These are phyloP conservation scores for Phylloscopus collybita DNA, from an alignment of 2,797 vertebrate species.

Conservation along the genomic window DNA sequence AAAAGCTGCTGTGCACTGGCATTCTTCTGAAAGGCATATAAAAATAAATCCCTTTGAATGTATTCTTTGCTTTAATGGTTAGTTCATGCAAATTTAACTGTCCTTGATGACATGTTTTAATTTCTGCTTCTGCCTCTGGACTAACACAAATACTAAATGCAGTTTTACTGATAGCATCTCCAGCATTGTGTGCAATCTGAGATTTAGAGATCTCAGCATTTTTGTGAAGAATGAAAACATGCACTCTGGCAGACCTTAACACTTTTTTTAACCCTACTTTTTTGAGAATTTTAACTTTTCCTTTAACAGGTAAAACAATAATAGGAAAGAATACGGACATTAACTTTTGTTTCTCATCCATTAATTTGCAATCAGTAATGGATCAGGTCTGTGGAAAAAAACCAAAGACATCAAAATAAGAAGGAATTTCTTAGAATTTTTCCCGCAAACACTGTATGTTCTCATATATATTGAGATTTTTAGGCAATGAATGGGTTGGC, in stretches of 20 bases:
- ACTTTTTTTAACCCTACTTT: not conserved
- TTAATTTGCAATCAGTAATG: not conserved
- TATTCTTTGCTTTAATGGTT: conserved; percentile 34
- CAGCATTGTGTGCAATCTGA: not conserved
- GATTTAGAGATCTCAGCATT: not conserved
- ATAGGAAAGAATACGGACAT: not conserved
- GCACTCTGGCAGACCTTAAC: not conserved
- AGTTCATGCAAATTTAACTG: conserved; percentile 51
- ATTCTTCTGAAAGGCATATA: conserved; percentile 14
- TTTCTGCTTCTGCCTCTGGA: conserved; percentile 39
- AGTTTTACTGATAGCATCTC: not conserved
- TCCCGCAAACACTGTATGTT: not conserved
- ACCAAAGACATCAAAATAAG: not conserved
- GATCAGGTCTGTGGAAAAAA: not conserved
- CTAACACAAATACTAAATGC: not conserved
- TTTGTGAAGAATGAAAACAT: not conserved
- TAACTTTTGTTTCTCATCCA: not conserved
- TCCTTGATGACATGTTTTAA: conserved; percentile 15
- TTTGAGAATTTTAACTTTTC: not conserved
- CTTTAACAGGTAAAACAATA: not conserved
- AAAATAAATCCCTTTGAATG: conserved; percentile 31
- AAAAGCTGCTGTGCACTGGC: not conserved
- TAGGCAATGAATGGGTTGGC: not conserved
- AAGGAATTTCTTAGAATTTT: not conserved
- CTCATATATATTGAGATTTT: not conserved